A percentile compares a stretch with the other conserved stretches of the same genome.
Conservation (phyloP, 2,113 vertebrate species). For the Leptosomus discolor region DNA sequence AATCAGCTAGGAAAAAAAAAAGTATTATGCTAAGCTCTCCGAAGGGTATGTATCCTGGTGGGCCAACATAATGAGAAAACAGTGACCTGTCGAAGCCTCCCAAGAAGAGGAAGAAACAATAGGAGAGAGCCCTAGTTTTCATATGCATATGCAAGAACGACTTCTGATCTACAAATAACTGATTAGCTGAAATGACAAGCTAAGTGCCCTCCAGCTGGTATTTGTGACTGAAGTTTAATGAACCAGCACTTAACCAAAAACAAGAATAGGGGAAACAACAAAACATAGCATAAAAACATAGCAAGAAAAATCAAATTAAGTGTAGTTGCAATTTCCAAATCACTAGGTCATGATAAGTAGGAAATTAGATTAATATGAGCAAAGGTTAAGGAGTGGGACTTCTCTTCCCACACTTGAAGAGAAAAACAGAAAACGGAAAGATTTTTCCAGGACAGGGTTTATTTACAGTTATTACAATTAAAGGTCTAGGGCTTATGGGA, state of each 20-base stretch:
- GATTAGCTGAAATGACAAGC: constrained; percentile 1
- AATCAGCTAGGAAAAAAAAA: background rate
- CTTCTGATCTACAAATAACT: background rate
- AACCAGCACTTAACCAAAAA: background rate
- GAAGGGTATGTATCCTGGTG: background rate
- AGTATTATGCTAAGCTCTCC: background rate
- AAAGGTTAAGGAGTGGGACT: constrained; percentile 7
- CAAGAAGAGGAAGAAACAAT: background rate
- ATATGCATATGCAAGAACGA: background rate
- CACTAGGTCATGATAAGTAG: background rate
- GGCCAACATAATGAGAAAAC: background rate
- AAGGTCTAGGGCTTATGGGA: constrained; percentile 30
- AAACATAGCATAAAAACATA: background rate
- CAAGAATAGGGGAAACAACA: background rate
- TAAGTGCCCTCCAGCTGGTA: background rate
- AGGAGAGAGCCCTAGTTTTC: background rate
- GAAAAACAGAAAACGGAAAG: background rate
- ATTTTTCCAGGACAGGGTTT: constrained; percentile 31
- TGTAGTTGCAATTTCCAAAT: background rate
- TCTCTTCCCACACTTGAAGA: constrained; percentile 55
- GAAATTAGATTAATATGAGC: constrained; percentile 52
- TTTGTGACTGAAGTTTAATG: constrained; percentile 5
- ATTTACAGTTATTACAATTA: constrained; percentile 30
- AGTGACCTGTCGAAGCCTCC: background rate
- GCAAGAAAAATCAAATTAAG: background rate